phyloP scores from a whole-genome alignment of 2,888 invertebrate genomes.

The Seladonia tumulorum region DNA sequence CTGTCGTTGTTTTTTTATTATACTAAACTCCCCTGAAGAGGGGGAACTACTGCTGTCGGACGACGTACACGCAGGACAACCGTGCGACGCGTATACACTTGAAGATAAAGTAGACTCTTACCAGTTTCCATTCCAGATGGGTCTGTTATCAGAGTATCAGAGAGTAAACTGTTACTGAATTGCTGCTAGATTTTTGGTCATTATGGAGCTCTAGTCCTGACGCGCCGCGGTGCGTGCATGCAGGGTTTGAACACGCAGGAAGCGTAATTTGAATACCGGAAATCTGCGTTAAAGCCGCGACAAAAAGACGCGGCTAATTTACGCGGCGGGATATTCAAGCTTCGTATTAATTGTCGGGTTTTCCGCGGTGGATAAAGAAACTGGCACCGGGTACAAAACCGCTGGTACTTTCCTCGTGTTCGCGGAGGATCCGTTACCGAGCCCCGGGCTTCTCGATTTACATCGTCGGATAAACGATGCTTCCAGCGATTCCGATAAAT shows the following conservation, averaged over 20 bases:
- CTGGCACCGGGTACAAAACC: neutral
- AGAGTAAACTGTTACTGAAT: too few species aligned
- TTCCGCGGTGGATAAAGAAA: neutral
- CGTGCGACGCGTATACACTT: neutral
- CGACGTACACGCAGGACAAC: neutral
- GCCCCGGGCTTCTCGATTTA: neutral
- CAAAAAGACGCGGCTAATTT: conserved; percentile 46
- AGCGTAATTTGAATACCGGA: conserved; percentile 36
- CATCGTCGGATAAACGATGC: neutral
- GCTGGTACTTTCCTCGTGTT: neutral
- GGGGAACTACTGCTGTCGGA: neutral
- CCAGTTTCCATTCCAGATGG: neutral
- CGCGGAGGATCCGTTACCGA: neutral
- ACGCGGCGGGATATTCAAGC: conserved; percentile 22
- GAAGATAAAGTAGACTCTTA: neutral
- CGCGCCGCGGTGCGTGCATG: neutral
- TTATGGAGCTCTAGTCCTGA: neutral
- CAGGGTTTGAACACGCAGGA: conserved; percentile 3
- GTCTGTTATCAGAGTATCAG: neutral
- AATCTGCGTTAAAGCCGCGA: conserved; percentile 15
- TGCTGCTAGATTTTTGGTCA: neutral
- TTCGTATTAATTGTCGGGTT: conserved; percentile 34
- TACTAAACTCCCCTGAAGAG: neutral
- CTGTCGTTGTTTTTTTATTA: neutral
- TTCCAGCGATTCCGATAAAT: neutral